Evolutionary conservation across 2,113 vertebrate genomes (phyloP), one percentile per base, ranked within the genome.

Genomic region (Callipepla squamata): DNA sequence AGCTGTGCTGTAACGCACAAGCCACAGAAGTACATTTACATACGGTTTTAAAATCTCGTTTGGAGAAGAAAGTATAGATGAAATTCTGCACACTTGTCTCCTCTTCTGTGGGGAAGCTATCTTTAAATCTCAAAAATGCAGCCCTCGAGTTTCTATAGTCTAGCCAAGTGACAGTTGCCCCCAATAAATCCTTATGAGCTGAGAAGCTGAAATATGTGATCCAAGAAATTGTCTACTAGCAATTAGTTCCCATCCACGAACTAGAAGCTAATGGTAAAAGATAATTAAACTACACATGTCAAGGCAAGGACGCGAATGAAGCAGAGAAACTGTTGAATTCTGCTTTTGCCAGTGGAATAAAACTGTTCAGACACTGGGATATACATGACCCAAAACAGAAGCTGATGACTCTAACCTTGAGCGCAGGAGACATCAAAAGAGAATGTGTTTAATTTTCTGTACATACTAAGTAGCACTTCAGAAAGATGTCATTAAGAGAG

Each of bases 31-130:
- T 3, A 79, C 34, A n/a, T n/a, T 36, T 38, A 57, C 3, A 57
- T 26, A 26, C 28, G 10, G 20, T 81, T 82, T 70, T 74, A 32
- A 67, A 38, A 8, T 36, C 59, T 62, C 55, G 42, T 19, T 50
- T 7, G 30, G 9, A 77, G 40, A 18, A 57, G 11, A 14, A 66
- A 19, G 76, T 0, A 0, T 19, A 51, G 38, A 25, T 57, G 13
- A 30, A 30, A 80, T 86, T 86, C 51, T 74, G 59, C 17, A 80
- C 2, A 9, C 34, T 13, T 69, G 8, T 25, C 9, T 19, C 6
- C 21, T 58, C 21, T 55, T 45, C 47, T 42, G 59, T 13, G 47
- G 17, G 47, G 28, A 67, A 75, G 48, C 12, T 40, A 10, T 16
- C 59, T 6, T 23, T 78, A 47, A 2, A 75, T 12, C 47, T 26